Evolutionary conservation across 2,888 invertebrate species (phyloP), one percentile per base, ranked within the genome.

Genomic region (Prostheceraeus crozeri): DNA sequence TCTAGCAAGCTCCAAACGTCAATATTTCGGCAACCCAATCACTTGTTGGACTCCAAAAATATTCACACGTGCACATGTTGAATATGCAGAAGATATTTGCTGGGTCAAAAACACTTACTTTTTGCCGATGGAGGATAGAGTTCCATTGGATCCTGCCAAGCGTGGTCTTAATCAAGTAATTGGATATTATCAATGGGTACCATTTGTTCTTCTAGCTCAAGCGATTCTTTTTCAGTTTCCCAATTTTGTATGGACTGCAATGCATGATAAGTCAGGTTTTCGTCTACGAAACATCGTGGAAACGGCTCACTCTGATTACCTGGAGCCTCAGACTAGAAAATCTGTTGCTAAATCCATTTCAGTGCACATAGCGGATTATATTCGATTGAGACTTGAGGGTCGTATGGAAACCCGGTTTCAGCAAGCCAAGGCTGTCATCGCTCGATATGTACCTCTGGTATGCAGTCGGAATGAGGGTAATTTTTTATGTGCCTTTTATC

Each of bases 181-280:
- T 14, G 19, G 19, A 16, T 53, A 53, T 35, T 53, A 53, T 27
- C 53, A 53, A 19, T 53, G 53, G 53, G 53, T 53, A 4, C 33
- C 53, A n/a, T 53, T 21, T 19, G 30, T 53, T n/a, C 30, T 53
- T n/a, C 53, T 53, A 3, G 31, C 2, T 16, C 53, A 53, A 33
- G 27, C 27, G 3, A 4, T 53, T 16, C 19, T 53, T 14, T 53
- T 53, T 19, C 53, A 53, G 10, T 16, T 53, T 28, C 53, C 53
- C 23, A 53, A 48, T 27, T 27, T 21, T 14, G 19, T 53, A 14
- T 53, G 53, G 53, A 14, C 27, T 1, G 40, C 30, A 19, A 31
- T 25, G 11, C 27, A 36, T 14, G 23, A 21, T 8, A 53, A 16
- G 2, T 16, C 33, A 2, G 53, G 53, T 27, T 1, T 53, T 3